Evolutionary conservation across 2,888 invertebrate genomes (phyloP).

Genomic region (Proisotoma minuta): DNA sequence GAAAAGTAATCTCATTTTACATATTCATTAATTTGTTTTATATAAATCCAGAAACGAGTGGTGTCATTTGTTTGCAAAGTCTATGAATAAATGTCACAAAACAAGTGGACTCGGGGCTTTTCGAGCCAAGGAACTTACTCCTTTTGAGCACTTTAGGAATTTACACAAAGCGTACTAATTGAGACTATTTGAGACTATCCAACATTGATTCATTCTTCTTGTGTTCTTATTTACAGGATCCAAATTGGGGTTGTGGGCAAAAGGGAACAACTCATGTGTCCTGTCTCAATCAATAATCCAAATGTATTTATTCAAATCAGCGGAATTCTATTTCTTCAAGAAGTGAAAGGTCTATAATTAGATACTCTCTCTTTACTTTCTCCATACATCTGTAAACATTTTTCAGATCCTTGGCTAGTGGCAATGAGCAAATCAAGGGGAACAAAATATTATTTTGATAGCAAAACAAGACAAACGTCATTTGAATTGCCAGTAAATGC

Average conservation of each 20-base stretch:
- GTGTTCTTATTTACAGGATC: too few relatives aligned
- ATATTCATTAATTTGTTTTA: too few relatives aligned
- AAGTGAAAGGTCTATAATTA: not conserved
- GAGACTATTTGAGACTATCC: too few relatives aligned
- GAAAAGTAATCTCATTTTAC: too few relatives aligned
- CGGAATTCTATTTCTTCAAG: not conserved
- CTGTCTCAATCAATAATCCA: not conserved
- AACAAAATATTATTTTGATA: constrained; percentile 53
- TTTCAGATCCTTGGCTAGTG: constrained; percentile 54
- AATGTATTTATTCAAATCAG: not conserved
- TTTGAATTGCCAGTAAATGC: constrained; percentile 51
- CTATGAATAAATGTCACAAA: not conserved
- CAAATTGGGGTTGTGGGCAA: too few relatives aligned
- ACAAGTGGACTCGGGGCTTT: not conserved
- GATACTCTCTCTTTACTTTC: not conserved
- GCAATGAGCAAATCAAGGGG: constrained; percentile 51
- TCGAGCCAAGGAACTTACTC: constrained; percentile 4
- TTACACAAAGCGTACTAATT: not conserved
- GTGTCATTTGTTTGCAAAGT: not conserved
- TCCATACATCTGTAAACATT: not conserved
- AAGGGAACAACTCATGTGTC: too few relatives aligned
- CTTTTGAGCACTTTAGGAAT: not conserved
- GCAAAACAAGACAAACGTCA: constrained; percentile 46
- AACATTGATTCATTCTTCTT: too few relatives aligned
- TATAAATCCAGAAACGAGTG: not conserved